Conservation (phyloP, 2,888 invertebrate genomes). For the Apantesis nais region DNA sequence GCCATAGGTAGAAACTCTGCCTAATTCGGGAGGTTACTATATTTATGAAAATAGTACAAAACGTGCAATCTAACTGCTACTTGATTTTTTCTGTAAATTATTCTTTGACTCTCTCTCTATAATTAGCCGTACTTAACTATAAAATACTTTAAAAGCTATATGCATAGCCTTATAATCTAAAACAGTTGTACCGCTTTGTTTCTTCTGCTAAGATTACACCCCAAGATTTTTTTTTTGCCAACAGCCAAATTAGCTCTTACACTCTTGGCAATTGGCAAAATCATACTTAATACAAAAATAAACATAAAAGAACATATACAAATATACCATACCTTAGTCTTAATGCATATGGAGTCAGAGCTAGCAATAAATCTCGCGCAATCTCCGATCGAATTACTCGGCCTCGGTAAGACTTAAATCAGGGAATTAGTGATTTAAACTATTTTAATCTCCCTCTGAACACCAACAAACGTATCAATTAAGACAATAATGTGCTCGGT, state of each 20-base stretch:
- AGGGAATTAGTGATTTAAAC: constrained; percentile 53
- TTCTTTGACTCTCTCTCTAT: no score
- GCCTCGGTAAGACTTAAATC: constrained; percentile 35
- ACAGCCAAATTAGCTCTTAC: not conserved
- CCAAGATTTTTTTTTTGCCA: no score
- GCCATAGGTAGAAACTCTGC: no score
- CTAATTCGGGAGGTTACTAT: no score
- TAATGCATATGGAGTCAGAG: constrained; percentile 19
- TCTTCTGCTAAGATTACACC: no score
- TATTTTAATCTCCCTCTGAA: constrained; percentile 44
- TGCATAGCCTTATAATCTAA: not conserved
- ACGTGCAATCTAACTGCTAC: no score
- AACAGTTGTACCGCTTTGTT: no score
- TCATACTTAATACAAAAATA: not conserved
- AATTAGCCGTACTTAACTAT: no score
- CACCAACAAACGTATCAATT: constrained; percentile 71
- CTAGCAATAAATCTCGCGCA: constrained; percentile 47
- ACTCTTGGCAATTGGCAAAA: not conserved
- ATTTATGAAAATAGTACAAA: no score
- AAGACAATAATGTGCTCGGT: constrained; percentile 68
- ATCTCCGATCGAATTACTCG: constrained; percentile 44
- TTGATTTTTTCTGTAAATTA: no score
- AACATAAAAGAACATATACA: not conserved
- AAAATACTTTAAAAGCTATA: not conserved
- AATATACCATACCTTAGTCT: not conserved